Percentiles rank a stretch among this genome's conserved stretches.
Evolutionary conservation across 2,113 vertebrate species (phyloP).

Genomic region (Mobula hypostoma): DNA sequence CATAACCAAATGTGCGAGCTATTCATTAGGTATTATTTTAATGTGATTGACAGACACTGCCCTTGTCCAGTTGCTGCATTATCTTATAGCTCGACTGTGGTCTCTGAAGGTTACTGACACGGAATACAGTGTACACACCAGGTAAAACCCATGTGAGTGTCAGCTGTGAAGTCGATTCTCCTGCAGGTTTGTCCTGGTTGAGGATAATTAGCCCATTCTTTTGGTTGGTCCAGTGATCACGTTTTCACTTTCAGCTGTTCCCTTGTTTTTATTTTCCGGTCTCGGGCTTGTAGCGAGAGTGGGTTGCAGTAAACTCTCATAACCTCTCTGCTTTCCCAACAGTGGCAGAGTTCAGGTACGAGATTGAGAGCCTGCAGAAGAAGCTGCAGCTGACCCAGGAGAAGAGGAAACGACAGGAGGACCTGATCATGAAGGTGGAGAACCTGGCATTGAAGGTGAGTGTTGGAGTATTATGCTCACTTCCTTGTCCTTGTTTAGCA

Average conservation of each 20-base stretch:
- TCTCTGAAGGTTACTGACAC: too few relatives aligned
- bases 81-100: neutral
- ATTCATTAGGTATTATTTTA: neutral
- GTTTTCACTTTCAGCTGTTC: neutral
- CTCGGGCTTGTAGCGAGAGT: neutral
- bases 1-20: neutral
- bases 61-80: neutral
- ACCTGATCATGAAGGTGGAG: constrained; percentile 97
- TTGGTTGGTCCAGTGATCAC: neutral
- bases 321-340: too few relatives aligned
- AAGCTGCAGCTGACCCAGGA: constrained; percentile 92
- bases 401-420: constrained; percentile 87
- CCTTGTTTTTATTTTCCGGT: neutral
- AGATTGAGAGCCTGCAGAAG: constrained; percentile 82
- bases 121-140: too few relatives aligned
- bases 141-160: too few relatives aligned
- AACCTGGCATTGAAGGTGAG: constrained; percentile 90
- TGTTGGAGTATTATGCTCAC: neutral
- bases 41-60: neutral
- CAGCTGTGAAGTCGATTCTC: too few relatives aligned
- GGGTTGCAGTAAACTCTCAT: neutral
- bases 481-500: neutral
- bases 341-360: constrained; percentile 74
- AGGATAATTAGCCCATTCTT: neutral
- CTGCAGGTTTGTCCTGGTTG: too few relatives aligned